Conservation (phyloP, 2,888 invertebrate genomes). For the Megalurothrips usitatus region DNA sequence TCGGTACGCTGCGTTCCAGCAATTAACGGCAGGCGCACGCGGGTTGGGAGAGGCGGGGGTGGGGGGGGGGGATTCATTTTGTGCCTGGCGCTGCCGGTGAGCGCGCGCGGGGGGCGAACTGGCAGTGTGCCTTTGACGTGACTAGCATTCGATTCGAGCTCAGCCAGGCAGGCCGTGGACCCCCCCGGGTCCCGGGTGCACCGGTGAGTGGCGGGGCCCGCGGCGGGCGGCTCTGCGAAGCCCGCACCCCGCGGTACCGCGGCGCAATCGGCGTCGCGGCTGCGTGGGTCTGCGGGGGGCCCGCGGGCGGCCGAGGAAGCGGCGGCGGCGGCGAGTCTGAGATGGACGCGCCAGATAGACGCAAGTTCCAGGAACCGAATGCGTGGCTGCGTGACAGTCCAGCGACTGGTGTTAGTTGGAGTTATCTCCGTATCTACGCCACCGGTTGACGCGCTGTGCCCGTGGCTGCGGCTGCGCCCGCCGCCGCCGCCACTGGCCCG, state of each 20-base stretch:
- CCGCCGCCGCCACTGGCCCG: neutral
- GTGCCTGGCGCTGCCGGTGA: no score
- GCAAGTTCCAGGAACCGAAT: neutral
- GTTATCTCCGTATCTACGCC: constrained; percentile 6
- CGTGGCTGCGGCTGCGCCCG: constrained; percentile 10
- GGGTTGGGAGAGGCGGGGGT: no score
- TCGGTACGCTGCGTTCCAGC: no score
- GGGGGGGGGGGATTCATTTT: no score
- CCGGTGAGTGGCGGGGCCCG: neutral
- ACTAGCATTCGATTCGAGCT: no score
- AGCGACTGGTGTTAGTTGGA: neutral
- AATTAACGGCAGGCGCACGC: no score
- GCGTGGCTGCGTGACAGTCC: neutral
- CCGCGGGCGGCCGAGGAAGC: neutral
- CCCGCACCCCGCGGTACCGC: neutral
- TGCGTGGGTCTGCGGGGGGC: neutral
- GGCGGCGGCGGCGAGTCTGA: neutral
- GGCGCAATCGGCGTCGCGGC: neutral
- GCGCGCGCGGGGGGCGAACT: no score
- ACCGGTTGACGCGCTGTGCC: neutral
- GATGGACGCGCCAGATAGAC: neutral
- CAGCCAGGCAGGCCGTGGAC: no score
- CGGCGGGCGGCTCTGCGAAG: neutral
- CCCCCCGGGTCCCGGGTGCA: no score
- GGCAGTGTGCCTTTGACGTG: no score